These are phyloP conservation scores for Cryptotermes secundus DNA, from an alignment of 1,140 invertebrate species.

Conservation along the genomic window DNA sequence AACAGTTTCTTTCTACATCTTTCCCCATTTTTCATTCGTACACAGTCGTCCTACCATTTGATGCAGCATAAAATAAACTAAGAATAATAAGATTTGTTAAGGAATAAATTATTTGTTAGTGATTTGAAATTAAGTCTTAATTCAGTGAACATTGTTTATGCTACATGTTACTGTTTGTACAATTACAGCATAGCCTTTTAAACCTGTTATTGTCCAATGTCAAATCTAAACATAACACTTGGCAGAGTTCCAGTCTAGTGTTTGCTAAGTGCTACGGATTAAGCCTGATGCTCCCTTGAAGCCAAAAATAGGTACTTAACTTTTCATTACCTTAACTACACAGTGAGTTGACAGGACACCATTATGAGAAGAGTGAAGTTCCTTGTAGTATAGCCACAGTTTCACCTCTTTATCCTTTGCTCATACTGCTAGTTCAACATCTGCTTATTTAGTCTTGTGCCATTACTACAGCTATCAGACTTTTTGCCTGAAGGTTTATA, in stretches of 20 bases:
- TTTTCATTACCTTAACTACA: background rate
- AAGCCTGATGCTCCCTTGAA: background rate
- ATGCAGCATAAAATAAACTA: background rate
- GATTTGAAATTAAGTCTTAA: background rate
- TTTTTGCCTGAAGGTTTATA: background rate
- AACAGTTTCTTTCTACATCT: too few relatives aligned
- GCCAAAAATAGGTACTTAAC: background rate
- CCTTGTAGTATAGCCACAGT: too few relatives aligned
- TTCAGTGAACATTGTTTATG: background rate
- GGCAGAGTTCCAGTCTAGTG: conserved; percentile 1
- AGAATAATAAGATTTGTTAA: background rate
- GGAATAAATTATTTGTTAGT: background rate
- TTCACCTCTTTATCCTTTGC: background rate
- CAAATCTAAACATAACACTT: background rate
- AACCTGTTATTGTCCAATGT: background rate
- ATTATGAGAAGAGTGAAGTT: background rate
- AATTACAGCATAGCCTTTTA: background rate
- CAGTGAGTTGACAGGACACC: background rate
- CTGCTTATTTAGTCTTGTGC: background rate
- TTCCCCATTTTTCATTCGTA: too few relatives aligned
- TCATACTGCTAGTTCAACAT: background rate
- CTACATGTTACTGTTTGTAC: background rate
- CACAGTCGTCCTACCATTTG: background rate
- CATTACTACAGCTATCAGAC: too few relatives aligned
- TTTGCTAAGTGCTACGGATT: background rate